These are phyloP conservation scores for Megaustenia siamemsis DNA, from an alignment of 2,888 invertebrate genomes.

Conservation along the genomic window DNA sequence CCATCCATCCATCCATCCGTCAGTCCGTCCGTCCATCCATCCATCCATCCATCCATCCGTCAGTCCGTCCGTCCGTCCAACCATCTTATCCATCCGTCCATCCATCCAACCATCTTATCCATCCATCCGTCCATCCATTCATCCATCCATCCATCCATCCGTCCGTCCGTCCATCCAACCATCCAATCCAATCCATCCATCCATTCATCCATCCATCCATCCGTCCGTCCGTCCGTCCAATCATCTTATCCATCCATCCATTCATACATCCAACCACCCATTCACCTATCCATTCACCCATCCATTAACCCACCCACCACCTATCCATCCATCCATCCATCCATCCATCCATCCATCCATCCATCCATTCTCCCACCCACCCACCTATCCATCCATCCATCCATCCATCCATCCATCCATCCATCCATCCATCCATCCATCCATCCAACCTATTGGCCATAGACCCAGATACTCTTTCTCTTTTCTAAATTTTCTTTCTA, in stretches of 20 bases:
- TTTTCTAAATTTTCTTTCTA: too few species aligned
- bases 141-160: too few species aligned
- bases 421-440: not conserved
- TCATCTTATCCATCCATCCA: too few species aligned
- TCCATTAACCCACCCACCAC: not conserved
- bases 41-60: too few species aligned
- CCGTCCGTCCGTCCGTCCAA: too few species aligned
- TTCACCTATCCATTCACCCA: not conserved
- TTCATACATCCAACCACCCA: not conserved
- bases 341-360: constrained; percentile 7
- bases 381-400: not conserved
- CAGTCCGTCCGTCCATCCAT: too few species aligned
- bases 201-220: not conserved
- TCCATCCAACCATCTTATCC: not conserved
- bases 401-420: not conserved
- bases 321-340: not conserved
- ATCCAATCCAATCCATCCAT: too few species aligned
- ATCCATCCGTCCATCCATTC: not conserved
- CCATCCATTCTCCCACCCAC: not conserved
- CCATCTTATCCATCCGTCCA: not conserved
- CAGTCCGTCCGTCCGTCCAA: not conserved
- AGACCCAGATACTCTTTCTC: too few species aligned
- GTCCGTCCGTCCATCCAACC: too few species aligned
- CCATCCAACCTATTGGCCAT: not conserved
- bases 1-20: too few species aligned